A percentile compares a stretch with the other conserved stretches of the same genome.
These are phyloP conservation scores for Spilosoma lubricipeda DNA, from an alignment of 2,888 invertebrate genomes.

Conservation along the genomic window DNA sequence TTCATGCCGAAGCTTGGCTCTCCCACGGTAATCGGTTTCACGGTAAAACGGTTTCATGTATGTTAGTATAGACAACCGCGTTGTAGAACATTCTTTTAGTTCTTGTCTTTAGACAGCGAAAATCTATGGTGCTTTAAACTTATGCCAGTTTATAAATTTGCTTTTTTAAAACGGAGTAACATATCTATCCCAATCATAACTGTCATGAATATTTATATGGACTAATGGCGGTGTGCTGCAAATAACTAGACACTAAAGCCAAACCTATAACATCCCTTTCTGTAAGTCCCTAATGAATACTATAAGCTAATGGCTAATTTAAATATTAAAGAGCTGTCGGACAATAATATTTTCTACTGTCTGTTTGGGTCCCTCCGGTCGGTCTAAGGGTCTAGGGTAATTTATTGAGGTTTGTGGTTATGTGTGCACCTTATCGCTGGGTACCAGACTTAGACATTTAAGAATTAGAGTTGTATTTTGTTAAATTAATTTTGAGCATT, in stretches of 20 bases:
- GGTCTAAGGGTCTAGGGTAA: constrained; percentile 6
- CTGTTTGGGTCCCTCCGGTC: constrained; percentile 4
- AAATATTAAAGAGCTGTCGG: constrained; percentile 28
- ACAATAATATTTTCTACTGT: constrained; percentile 13
- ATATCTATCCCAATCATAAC: not conserved
- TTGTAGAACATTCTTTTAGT: too few relatives aligned
- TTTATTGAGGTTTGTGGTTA: constrained; percentile 15
- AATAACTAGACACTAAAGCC: not conserved
- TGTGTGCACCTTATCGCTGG: constrained; percentile 10
- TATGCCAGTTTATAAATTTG: not conserved
- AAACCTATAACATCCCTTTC: constrained; percentile 1
- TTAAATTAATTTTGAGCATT: not conserved
- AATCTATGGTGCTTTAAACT: too few relatives aligned
- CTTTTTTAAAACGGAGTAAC: not conserved
- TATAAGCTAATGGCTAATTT: constrained; percentile 26
- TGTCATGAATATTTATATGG: constrained; percentile 4
- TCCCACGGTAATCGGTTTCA: too few relatives aligned
- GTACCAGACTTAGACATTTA: constrained; percentile 5
- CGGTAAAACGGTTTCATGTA: too few relatives aligned
- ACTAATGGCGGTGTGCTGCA: not conserved
- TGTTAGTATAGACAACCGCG: too few relatives aligned
- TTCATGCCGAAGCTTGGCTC: too few relatives aligned
- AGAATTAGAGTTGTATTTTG: not conserved
- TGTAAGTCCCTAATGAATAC: constrained; percentile 13
- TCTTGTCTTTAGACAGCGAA: too few relatives aligned